A percentile compares a stretch with the other conserved stretches of the same genome.
Conservation (phyloP, 2,113 vertebrate genomes). For the Platysternon megacephalum region DNA sequence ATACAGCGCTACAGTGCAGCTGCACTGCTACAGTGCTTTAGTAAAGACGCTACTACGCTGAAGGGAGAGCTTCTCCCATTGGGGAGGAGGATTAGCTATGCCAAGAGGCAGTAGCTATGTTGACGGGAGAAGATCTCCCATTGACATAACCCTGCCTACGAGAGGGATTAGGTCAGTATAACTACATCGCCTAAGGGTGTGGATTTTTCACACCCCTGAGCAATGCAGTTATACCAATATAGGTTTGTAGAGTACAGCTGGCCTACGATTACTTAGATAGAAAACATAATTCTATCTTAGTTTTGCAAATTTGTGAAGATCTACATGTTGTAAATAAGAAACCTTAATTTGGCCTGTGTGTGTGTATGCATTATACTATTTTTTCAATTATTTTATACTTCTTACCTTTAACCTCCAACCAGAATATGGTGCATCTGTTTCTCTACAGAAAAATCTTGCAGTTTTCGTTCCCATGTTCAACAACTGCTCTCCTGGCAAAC, state of each 20-base stretch:
- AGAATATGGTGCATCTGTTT: constrained; percentile 90
- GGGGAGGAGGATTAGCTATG: too few species aligned
- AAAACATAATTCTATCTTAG: background rate
- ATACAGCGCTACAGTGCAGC: background rate
- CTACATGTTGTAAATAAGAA: background rate
- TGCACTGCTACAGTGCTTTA: background rate
- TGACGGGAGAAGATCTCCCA: background rate
- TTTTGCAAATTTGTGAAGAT: background rate
- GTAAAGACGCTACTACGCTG: background rate
- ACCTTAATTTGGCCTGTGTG: background rate
- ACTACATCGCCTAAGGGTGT: background rate
- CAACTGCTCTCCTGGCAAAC: constrained; percentile 92
- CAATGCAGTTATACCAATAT: background rate
- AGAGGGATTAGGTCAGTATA: background rate
- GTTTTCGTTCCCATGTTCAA: constrained; percentile 96
- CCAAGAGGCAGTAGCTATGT: background rate
- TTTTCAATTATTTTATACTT: background rate
- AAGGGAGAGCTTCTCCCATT: background rate
- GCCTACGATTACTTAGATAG: background rate
- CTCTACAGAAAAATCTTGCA: constrained; percentile 88
- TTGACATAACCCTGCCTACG: background rate
- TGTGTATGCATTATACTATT: background rate
- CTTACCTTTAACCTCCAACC: constrained; percentile 97
- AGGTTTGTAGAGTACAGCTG: background rate
- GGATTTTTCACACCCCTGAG: background rate